Evolutionary conservation across 2,888 invertebrate genomes (phyloP).

Genomic region (Leptodirus hochenwartii): DNA sequence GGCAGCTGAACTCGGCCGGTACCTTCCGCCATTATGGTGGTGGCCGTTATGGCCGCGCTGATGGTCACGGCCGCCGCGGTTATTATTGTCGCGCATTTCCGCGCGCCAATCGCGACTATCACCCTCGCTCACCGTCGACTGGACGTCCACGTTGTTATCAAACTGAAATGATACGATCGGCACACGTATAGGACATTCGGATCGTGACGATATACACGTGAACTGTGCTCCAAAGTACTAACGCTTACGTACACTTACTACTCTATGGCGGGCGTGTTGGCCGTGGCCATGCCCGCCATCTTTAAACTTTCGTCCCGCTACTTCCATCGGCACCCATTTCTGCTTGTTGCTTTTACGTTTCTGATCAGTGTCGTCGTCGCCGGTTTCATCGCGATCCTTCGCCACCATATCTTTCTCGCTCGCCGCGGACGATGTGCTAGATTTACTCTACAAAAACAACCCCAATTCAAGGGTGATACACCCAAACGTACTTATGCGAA

Average conservation of each 20-base stretch:
- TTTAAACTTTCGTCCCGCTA: conserved; percentile 22
- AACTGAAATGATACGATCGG: too few relatives aligned
- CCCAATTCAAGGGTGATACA: too few relatives aligned
- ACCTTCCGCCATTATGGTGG: not conserved
- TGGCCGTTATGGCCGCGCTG: too few relatives aligned
- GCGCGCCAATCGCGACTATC: conserved; percentile 25
- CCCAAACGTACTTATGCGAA: too few relatives aligned
- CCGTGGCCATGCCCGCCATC: conserved; percentile 8
- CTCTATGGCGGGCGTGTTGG: conserved; percentile 7
- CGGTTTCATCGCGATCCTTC: conserved; percentile 24
- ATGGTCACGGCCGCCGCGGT: conserved; percentile 20
- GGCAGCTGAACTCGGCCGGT: not conserved
- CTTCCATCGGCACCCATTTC: conserved; percentile 85
- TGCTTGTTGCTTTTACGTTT: conserved; percentile 39
- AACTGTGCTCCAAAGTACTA: too few relatives aligned
- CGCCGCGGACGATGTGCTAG: conserved; percentile 6
- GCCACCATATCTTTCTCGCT: not conserved
- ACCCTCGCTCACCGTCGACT: conserved; percentile 25
- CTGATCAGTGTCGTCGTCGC: conserved; percentile 25
- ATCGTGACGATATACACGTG: too few relatives aligned
- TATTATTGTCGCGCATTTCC: conserved; percentile 16
- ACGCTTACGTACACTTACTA: too few relatives aligned
- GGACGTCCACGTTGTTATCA: conserved; percentile 16
- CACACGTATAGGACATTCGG: too few relatives aligned
- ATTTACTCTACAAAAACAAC: too few relatives aligned